Percentiles rank a stretch among this genome's conserved stretches.
Evolutionary conservation across 2,888 invertebrate species (phyloP).

Genomic region (Melanostoma mellinum): DNA sequence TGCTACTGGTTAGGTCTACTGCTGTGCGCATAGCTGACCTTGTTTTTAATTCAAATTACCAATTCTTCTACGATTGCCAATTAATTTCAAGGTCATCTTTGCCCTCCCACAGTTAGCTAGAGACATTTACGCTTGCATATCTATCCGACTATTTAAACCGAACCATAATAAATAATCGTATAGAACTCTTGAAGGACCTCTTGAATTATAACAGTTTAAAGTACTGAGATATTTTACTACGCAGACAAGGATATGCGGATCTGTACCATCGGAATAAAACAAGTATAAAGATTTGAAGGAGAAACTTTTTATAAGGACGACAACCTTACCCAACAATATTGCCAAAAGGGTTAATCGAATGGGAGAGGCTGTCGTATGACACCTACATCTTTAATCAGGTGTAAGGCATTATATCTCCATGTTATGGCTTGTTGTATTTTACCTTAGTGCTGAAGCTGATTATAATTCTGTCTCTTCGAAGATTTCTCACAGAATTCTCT

Average conservation of each 20-base stretch:
- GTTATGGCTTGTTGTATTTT: conserved; percentile 21
- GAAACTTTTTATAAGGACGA: conserved; percentile 37
- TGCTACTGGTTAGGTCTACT: not conserved
- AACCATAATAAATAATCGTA: not conserved
- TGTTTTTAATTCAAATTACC: conserved; percentile 39
- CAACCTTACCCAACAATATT: conserved; percentile 21
- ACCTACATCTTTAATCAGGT: conserved; percentile 39
- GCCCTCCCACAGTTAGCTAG: conserved; percentile 4
- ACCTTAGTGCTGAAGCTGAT: not conserved
- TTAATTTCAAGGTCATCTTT: conserved; percentile 51
- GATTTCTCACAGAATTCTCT: not conserved
- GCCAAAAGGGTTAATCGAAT: conserved; percentile 49
- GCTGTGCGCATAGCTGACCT: not conserved
- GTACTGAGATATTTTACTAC: not conserved
- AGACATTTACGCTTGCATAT: conserved; percentile 20
- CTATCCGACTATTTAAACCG: conserved; percentile 22
- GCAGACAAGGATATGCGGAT: not conserved
- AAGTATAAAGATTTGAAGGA: conserved; percentile 11
- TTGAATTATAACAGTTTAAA: conserved; percentile 13
- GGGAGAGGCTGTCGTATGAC: conserved; percentile 47
- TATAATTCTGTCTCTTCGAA: not conserved
- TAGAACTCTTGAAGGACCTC: conserved; percentile 11
- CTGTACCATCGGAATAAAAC: conserved; percentile 6
- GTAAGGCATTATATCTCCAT: conserved; percentile 25
- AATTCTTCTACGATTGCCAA: conserved; percentile 43